Evolutionary conservation across 2,113 vertebrate genomes (phyloP), one percentile per base, ranked within the genome.

Genomic region (Stegastes partitus): DNA sequence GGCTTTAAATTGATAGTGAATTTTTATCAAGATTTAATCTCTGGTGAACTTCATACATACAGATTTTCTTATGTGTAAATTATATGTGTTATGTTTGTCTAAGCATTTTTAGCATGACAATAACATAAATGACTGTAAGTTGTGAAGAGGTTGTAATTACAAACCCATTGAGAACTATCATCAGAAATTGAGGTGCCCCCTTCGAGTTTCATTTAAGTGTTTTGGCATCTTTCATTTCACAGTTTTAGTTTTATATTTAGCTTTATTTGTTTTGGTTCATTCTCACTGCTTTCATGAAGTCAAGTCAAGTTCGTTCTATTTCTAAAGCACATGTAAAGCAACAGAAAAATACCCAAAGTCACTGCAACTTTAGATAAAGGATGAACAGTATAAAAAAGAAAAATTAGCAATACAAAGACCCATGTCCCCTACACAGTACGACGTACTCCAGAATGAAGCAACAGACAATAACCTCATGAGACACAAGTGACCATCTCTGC

Each of bases 21-120:
- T 14, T 80, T 34, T 26, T 63, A 42, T 23, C 21, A 45, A 45
- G n/a, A 19, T 44, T 77, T 49, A 31, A 44, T 9, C 19, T 54
- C 0, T 21, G 34, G 23, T 57, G 14, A 50, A 58, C 12, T 15
- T 44, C 4, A n/a, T 56, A n/a, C 7, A 53, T 26, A 53, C 37
- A 22, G 1, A 28, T n/a, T 61, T 53, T 42, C 45, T 15, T 37
- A 7, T 10, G 15, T 62, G 18, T 39, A 25, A 53, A 21, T 42
- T 22, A n/a, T 57, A 45, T 26, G 19, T 42, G 28, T 26, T 22
- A n/a, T 57, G 37, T 59, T 69, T 57, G 37, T 59, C 66, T 28
- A 45, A 59, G 22, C 11, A 42, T n/a, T 31, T 28, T 58, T 45
- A 65, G 58, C 42, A 9, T 34, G 31, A 34, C 8, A 45, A 31